Conservation (phyloP, 2,888 invertebrate species). For the Apodemia mormo region DNA sequence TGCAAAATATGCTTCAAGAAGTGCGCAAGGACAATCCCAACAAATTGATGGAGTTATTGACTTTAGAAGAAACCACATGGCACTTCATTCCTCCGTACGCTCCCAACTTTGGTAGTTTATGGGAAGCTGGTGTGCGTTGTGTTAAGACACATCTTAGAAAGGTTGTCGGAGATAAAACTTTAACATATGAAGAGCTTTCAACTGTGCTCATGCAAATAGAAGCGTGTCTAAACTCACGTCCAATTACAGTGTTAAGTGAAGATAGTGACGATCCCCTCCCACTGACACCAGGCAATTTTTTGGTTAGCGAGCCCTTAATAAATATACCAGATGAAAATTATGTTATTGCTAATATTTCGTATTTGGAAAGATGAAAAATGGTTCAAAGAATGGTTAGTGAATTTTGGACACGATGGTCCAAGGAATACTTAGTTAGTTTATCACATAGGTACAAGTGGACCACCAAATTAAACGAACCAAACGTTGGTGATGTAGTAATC, state of each 20-base stretch:
- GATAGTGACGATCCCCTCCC: not conserved
- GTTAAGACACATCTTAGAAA: slow-evolving; percentile 30
- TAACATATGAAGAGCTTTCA: slow-evolving; percentile 35
- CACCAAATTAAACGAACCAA: slow-evolving; percentile 21
- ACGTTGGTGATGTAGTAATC: slow-evolving; percentile 33
- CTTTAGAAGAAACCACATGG: slow-evolving; percentile 24
- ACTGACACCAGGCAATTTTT: slow-evolving; percentile 17
- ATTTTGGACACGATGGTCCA: slow-evolving; percentile 33
- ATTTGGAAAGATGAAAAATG: slow-evolving; percentile 17
- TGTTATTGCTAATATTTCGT: not conserved
- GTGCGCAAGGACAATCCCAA: not conserved
- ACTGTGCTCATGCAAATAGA: slow-evolving; percentile 34
- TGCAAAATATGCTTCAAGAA: not conserved
- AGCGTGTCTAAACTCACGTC: slow-evolving; percentile 36
- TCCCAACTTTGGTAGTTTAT: slow-evolving; percentile 38
- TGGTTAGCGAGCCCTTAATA: slow-evolving; percentile 5
- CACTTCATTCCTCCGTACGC: slow-evolving; percentile 36
- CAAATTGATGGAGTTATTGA: not conserved
- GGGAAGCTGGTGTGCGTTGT: slow-evolving; percentile 38
- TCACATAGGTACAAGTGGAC: slow-evolving; percentile 33
- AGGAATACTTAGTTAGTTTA: slow-evolving; percentile 25
- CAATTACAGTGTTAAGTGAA: slow-evolving; percentile 18
- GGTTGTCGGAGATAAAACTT: slow-evolving; percentile 26
- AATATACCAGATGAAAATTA: not conserved
- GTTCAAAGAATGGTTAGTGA: slow-evolving; percentile 28